Conservation (phyloP, 2,797 vertebrate genomes). For the Ficedula albicollis region DNA sequence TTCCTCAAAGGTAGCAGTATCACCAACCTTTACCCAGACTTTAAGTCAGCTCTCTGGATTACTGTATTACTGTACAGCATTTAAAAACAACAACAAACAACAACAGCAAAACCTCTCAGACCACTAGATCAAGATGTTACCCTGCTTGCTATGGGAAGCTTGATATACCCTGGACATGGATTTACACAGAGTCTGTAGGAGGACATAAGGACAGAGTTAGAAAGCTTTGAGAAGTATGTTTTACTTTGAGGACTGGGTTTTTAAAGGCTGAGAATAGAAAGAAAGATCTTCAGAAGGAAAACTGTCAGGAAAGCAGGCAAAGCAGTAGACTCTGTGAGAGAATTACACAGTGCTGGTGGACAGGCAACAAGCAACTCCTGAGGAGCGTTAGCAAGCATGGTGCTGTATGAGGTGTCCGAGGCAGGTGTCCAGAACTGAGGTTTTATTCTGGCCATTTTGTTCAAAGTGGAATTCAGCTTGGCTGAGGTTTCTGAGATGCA, state of each 20-base stretch:
- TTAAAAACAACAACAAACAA: neutral
- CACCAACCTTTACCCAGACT: neutral
- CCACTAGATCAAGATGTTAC: neutral
- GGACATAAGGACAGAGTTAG: neutral
- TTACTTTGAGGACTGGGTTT: neutral
- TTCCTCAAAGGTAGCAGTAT: neutral
- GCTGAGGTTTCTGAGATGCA: neutral
- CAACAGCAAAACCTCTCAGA: neutral
- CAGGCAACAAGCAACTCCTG: neutral
- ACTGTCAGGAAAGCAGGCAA: neutral
- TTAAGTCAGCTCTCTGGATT: neutral
- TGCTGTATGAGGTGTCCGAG: neutral
- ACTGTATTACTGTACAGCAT: neutral
- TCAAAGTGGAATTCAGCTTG: neutral
- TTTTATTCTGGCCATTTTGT: neutral
- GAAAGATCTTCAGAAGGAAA: neutral
- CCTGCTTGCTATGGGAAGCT: neutral
- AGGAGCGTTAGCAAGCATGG: neutral
- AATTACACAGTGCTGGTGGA: neutral
- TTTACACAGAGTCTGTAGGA: neutral
- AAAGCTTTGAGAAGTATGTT: neutral
- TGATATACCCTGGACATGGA: neutral
- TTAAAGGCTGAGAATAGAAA: neutral
- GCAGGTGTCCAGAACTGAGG: neutral
- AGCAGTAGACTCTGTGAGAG: neutral